Percentiles rank a stretch among this genome's conserved stretches.
These are phyloP conservation scores for Xylota sylvarum DNA, from an alignment of 2,888 invertebrate genomes.

Conservation along the genomic window DNA sequence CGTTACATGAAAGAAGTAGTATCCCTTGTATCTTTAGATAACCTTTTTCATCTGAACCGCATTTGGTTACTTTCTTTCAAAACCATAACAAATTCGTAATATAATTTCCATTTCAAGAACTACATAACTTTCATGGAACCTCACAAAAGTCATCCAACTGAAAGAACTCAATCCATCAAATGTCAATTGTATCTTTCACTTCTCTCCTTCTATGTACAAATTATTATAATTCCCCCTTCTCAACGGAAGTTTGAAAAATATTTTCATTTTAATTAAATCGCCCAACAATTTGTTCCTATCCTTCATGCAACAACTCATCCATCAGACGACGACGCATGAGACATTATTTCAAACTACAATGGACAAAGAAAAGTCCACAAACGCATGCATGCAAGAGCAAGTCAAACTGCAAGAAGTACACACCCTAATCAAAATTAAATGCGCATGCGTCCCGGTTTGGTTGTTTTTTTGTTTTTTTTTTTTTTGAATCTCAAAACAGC, in stretches of 20 bases:
- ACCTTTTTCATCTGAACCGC: too few species aligned
- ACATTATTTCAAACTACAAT: slow-evolving; percentile 22
- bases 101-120: too few species aligned
- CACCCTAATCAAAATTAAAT: slow-evolving; percentile 60
- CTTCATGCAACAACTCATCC: slow-evolving; percentile 31
- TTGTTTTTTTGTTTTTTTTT: neutral
- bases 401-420: slow-evolving; percentile 11
- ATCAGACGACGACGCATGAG: slow-evolving; percentile 31
- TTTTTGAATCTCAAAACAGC: slow-evolving; percentile 13
- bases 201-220: too few species aligned
- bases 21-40: too few species aligned
- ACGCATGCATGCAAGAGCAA: neutral
- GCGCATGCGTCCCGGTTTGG: slow-evolving; percentile 55
- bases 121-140: too few species aligned
- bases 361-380: slow-evolving; percentile 31
- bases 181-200: too few species aligned
- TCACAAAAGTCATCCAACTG: too few species aligned
- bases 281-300: slow-evolving; percentile 46
- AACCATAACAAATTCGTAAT: too few species aligned
- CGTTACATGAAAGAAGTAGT: too few species aligned
- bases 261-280: slow-evolving; percentile 37
- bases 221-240: slow-evolving; percentile 1
- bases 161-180: too few species aligned
- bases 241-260: slow-evolving; percentile 44
- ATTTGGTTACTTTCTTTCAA: too few species aligned